Evolutionary conservation across 2,888 invertebrate species (phyloP), one percentile per base, ranked within the genome.

Genomic region (Theretra japonica): DNA sequence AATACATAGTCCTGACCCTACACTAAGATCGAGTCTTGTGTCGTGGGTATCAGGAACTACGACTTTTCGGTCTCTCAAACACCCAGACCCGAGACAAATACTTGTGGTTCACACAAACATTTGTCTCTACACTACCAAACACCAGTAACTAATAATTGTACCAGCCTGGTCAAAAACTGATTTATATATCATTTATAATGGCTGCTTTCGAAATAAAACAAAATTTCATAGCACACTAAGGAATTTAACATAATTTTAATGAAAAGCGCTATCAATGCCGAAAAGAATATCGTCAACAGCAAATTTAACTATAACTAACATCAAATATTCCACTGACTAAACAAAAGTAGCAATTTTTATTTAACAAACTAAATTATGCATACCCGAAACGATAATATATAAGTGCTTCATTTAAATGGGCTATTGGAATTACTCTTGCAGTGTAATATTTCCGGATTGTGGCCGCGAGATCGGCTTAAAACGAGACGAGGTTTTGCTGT

Each of bases 381-480:
- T 4, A 53, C 53, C 50, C 6, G 53, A 53, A 6, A n/a, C 19
- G 53, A 19, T n/a, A 53, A 53, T 59, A 59, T 28, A 19, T 28
- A 28, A 59, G 59, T 28, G 30, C 19, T 59, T 59, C 25, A 59
- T 59, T 28, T 59, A 59, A 53, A 59, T 59, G 59, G 59, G 59
- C 5, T 30, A 59, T 28, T 19, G 53, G 30, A 17, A 59, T 28
- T 28, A 28, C 59, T 59, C 11, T 59, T 28, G 19, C 28, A 19
- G 28, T 19, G 25, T 59, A 28, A 59, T 59, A 59, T 28, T 59
- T 17, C 59, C 59, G 59, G 59, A 59, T 59, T 59, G 59, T 28
- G 59, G 59, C 59, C 19, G 28, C 59, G 59, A 59, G 59, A 59
- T 59, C 59, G 28, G 59, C 59, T 59, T 59, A 59, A 59, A 59